phyloP scores from a whole-genome alignment of 2,797 vertebrate genomes.

The Sphenopsis melanotis region DNA sequence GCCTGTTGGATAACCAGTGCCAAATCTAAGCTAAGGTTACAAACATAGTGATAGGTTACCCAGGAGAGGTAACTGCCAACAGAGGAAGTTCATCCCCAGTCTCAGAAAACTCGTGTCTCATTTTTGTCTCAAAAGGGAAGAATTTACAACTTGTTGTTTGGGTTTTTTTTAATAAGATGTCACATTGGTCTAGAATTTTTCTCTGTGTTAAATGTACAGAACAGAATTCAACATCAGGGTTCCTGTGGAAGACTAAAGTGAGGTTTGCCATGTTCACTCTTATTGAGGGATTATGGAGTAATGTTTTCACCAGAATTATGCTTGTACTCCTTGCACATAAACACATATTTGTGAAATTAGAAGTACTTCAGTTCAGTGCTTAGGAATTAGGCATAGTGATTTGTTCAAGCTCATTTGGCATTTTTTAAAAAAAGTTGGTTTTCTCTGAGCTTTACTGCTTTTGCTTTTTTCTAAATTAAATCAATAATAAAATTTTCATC shows the following conservation, averaged over 20 bases:
- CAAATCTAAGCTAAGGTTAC: neutral
- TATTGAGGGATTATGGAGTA: neutral
- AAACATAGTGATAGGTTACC: neutral
- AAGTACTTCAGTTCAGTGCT: neutral
- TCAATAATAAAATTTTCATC: neutral
- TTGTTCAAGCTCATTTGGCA: neutral
- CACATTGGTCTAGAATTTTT: neutral
- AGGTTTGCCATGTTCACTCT: neutral
- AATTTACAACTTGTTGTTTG: neutral
- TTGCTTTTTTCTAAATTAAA: neutral
- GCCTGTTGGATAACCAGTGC: neutral
- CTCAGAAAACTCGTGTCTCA: neutral
- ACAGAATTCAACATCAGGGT: neutral
- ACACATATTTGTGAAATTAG: neutral
- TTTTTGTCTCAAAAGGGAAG: neutral
- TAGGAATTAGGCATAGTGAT: neutral
- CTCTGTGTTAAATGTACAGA: neutral
- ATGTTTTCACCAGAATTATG: neutral
- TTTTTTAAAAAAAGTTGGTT: neutral
- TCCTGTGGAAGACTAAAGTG: neutral
- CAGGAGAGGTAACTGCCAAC: neutral
- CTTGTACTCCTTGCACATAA: neutral
- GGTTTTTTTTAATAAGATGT: neutral
- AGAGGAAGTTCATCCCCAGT: neutral
- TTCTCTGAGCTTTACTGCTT: neutral